phyloP scores from a whole-genome alignment of 2,797 vertebrate species.

The Phrynocephalus vlangalii region DNA sequence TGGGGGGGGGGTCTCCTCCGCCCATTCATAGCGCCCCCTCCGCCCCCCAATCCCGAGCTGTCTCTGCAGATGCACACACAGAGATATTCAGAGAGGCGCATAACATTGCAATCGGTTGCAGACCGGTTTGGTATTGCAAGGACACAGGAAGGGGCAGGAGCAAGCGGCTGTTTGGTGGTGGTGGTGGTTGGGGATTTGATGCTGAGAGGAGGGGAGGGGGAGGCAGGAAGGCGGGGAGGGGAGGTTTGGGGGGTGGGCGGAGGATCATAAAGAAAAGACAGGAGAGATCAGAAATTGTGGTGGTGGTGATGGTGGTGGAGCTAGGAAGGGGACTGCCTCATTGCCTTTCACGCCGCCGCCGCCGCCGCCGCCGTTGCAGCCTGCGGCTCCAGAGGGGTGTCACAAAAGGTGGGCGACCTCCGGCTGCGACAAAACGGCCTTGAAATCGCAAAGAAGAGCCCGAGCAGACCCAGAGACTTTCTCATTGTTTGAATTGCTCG shows the following conservation, averaged over 20 bases:
- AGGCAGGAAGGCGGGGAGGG: slow-evolving; percentile 14
- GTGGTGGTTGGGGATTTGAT: slow-evolving; percentile 14
- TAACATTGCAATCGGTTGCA: slow-evolving; percentile 29
- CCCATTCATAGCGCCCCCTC: too few species aligned
- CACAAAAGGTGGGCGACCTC: background rate
- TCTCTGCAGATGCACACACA: too few species aligned
- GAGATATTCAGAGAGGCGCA: too few species aligned
- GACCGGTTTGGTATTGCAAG: slow-evolving; percentile 26
- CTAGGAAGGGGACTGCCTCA: background rate
- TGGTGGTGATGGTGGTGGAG: background rate
- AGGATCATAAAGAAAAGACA: slow-evolving; percentile 34
- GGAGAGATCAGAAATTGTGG: background rate
- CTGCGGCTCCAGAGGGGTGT: background rate
- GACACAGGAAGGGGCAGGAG: slow-evolving; percentile 55
- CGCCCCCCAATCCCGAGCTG: too few species aligned
- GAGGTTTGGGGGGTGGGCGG: slow-evolving; percentile 5
- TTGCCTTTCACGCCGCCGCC: background rate
- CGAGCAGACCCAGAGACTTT: slow-evolving; percentile 5
- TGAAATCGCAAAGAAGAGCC: background rate
- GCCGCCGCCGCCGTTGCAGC: background rate
- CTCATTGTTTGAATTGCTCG: slow-evolving; percentile 22
- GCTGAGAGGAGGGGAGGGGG: slow-evolving; percentile 21
- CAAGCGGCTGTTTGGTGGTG: background rate
- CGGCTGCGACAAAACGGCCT: background rate
- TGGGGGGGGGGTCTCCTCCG: background rate